These are phyloP conservation scores for Acromyrmex echinatior DNA, from an alignment of 1,140 invertebrate genomes.

Conservation along the genomic window DNA sequence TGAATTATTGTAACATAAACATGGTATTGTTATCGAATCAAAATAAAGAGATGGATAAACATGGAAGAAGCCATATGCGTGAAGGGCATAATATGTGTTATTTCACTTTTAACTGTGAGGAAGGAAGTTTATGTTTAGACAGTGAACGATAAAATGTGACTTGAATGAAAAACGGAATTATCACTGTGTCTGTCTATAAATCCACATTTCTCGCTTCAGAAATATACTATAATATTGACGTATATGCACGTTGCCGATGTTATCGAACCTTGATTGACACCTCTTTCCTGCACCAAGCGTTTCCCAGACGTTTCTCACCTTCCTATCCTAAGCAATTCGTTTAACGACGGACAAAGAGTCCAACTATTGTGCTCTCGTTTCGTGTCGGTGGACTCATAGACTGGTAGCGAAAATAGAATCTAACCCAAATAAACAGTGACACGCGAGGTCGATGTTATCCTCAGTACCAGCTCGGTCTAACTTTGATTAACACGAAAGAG, in stretches of 20 bases:
- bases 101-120: background rate
- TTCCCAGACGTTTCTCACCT: slow-evolving; percentile 39
- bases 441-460: slow-evolving; percentile 77
- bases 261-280: slow-evolving; percentile 53
- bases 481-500: slow-evolving; percentile 63
- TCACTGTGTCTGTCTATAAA: slow-evolving; percentile 22
- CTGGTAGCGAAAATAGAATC: slow-evolving; percentile 66
- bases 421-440: slow-evolving; percentile 75
- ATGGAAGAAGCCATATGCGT: background rate
- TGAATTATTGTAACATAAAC: slow-evolving; percentile 1
- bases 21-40: background rate
- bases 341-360: slow-evolving; percentile 48
- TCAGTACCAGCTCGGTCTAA: slow-evolving; percentile 38
- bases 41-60: background rate
- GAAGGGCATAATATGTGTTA: background rate
- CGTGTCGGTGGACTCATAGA: slow-evolving; percentile 8
- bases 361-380: slow-evolving; percentile 54
- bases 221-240: background rate
- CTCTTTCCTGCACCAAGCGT: background rate
- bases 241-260: background rate
- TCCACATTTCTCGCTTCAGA: background rate
- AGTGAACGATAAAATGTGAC: slow-evolving; percentile 4
- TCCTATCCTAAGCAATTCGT: slow-evolving; percentile 43
- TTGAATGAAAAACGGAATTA: slow-evolving; percentile 4
- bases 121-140: background rate